These are phyloP conservation scores for Geopemphigus sp. DNA, from an alignment of 1,140 invertebrate species.

Conservation along the genomic window DNA sequence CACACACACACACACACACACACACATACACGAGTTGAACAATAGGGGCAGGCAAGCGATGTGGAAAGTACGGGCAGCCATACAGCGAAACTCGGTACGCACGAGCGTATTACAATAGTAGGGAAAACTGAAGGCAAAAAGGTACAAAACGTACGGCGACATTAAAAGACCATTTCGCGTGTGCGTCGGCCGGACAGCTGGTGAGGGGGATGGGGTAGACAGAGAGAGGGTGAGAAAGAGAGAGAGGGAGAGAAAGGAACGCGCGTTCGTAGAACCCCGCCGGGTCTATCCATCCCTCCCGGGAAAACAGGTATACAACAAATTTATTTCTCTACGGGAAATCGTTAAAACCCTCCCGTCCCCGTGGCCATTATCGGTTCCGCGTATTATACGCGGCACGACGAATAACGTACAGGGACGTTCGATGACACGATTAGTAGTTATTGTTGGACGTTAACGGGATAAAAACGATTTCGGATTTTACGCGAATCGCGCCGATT, in stretches of 20 bases:
- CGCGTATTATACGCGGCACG: not conserved
- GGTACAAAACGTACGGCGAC: conserved; percentile 20
- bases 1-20: too few species aligned
- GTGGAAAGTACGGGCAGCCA: not conserved
- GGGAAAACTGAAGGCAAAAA: conserved; percentile 12
- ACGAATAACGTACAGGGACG: not conserved
- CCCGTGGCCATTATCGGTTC: conserved; percentile 14
- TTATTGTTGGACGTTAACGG: not conserved
- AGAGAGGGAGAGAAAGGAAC: too few species aligned
- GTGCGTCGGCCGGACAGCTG: conserved; percentile 3
- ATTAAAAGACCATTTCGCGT: conserved; percentile 44
- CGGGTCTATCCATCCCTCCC: not conserved
- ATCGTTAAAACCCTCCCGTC: conserved; percentile 27
- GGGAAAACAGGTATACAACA: conserved; percentile 19
- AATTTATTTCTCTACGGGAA: conserved; percentile 30
- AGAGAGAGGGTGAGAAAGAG: too few species aligned
- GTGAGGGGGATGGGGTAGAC: too few species aligned
- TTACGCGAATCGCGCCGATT: too few species aligned
- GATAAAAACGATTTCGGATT: not conserved
- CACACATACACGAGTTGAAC: not conserved
- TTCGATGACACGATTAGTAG: not conserved
- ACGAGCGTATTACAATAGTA: not conserved
- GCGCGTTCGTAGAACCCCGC: not conserved
- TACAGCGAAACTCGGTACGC: not conserved
- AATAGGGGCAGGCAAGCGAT: conserved; percentile 5